A percentile compares a stretch with the other conserved stretches of the same genome.
Evolutionary conservation across 2,797 vertebrate species (phyloP).

Genomic region (Takifugu ocellatus): DNA sequence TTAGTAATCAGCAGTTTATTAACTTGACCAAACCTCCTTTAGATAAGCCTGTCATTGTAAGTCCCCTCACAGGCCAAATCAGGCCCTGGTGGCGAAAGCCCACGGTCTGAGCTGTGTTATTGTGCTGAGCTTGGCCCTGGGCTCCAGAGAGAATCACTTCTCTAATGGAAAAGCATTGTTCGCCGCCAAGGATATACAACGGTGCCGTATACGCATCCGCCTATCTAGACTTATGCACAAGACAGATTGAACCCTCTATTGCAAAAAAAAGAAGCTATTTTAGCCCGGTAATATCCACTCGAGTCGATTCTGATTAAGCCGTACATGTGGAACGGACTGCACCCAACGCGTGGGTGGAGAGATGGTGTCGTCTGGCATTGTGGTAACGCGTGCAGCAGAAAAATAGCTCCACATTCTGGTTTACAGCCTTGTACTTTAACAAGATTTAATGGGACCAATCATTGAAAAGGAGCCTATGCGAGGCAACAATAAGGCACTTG

Average conservation of each 20-base stretch:
- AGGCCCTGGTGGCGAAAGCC: conserved; percentile 55
- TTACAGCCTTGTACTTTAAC: conserved; percentile 22
- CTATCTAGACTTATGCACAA: conserved; percentile 59
- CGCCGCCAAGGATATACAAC: conserved; percentile 57
- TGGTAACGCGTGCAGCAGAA: conserved; percentile 2
- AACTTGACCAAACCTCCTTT: conserved; percentile 54
- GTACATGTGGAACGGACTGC: conserved; percentile 41
- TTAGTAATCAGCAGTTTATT: conserved; percentile 69
- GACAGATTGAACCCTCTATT: conserved; percentile 45
- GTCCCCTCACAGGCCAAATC: conserved; percentile 52
- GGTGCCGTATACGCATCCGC: conserved; percentile 53
- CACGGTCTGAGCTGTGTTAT: conserved; percentile 46
- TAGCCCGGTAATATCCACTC: conserved; percentile 62
- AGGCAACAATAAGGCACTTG: conserved; percentile 58
- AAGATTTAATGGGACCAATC: conserved; percentile 15
- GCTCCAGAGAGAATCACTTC: conserved; percentile 63
- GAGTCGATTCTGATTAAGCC: conserved; percentile 63
- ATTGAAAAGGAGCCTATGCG: conserved; percentile 40
- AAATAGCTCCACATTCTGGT: conserved; percentile 7
- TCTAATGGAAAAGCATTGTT: conserved; percentile 79
- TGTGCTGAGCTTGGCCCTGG: conserved; percentile 61
- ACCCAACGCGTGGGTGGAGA: conserved; percentile 7
- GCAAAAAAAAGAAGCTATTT: conserved; percentile 55
- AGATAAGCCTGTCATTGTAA: conserved; percentile 67
- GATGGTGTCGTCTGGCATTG: conserved; percentile 17